Evolutionary conservation across 1,140 invertebrate species (phyloP).

Genomic region (Triops cancriformis): DNA sequence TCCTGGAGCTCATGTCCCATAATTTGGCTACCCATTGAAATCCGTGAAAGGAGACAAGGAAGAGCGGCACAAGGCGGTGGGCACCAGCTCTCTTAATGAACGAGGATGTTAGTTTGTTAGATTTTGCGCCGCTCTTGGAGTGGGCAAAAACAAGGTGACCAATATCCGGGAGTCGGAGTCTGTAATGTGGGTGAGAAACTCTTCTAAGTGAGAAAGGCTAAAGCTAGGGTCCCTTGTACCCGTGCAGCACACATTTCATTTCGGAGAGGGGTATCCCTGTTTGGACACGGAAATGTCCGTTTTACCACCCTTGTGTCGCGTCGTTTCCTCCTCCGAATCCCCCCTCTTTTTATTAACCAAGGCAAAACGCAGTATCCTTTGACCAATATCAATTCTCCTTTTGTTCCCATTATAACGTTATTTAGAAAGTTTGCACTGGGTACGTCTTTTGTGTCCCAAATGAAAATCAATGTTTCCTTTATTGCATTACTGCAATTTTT

Average conservation of each 20-base stretch:
- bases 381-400: background rate
- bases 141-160: background rate
- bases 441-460: background rate
- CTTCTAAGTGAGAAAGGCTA: background rate
- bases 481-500: background rate
- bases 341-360: background rate
- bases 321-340: background rate
- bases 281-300: background rate
- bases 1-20: background rate
- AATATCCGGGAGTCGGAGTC: background rate
- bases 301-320: background rate
- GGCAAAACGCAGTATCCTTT: background rate
- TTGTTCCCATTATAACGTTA: background rate
- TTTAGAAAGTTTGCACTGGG: conserved; percentile 1
- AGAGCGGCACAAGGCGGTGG: background rate
- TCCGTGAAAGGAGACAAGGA: background rate
- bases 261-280: background rate
- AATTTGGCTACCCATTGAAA: background rate
- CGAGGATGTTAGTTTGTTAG: conserved; percentile 10
- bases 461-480: background rate
- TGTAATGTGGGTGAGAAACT: background rate
- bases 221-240: background rate
- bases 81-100: background rate
- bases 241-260: background rate
- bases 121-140: background rate